Evolutionary conservation across 2,113 vertebrate genomes (phyloP).

Genomic region (Tylochromis polylepis): DNA sequence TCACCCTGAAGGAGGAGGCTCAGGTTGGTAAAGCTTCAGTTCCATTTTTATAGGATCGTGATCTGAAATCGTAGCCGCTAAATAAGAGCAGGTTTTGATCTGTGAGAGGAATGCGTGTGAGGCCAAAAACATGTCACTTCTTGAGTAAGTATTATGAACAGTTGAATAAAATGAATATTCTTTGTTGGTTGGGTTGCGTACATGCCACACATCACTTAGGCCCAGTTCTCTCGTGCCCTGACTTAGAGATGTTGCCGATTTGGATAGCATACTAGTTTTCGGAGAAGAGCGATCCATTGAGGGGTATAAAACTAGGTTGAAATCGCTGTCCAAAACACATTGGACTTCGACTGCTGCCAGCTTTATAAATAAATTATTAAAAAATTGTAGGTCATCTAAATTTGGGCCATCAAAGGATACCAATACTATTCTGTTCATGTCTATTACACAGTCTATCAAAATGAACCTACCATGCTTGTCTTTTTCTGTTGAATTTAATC

Average conservation of each 20-base stretch:
- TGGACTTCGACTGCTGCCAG: not conserved
- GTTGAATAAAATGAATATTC: not conserved
- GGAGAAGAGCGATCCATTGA: not conserved
- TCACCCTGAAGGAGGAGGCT: not conserved
- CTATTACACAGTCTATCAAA: not conserved
- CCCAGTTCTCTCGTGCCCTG: not conserved
- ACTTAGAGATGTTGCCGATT: too few relatives aligned
- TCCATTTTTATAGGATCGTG: not conserved
- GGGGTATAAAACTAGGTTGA: not conserved
- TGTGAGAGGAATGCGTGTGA: not conserved
- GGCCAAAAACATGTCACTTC: not conserved
- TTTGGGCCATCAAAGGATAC: not conserved
- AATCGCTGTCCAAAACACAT: not conserved
- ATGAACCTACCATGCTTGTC: not conserved
- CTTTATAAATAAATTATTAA: not conserved
- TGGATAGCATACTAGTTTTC: not conserved
- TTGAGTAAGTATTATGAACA: not conserved
- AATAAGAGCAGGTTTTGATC: not conserved
- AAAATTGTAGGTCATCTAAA: not conserved
- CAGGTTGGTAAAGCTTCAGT: not conserved
- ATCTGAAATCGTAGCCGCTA: not conserved
- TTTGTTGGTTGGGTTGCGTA: too few relatives aligned
- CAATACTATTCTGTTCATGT: not conserved
- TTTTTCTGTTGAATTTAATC: not conserved
- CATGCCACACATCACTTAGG: not conserved